Evolutionary conservation across 1,140 invertebrate genomes (phyloP).

Genomic region (Copidosoma floridanum): DNA sequence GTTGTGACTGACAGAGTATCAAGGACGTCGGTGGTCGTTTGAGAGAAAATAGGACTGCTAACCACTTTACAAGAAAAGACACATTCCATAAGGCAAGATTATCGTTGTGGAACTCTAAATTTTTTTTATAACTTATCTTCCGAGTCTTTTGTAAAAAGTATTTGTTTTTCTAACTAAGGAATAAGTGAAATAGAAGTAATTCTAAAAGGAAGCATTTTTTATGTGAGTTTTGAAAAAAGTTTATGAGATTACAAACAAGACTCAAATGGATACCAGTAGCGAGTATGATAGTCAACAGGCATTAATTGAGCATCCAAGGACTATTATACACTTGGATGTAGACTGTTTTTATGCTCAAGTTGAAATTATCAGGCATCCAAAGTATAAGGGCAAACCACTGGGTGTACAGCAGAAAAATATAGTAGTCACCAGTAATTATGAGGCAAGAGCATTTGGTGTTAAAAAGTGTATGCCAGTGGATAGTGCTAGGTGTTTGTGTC

Average conservation of each 20-base stretch:
- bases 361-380: constrained; percentile 70
- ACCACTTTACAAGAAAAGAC: constrained; percentile 16
- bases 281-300: constrained; percentile 40
- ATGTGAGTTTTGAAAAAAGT: constrained; percentile 20
- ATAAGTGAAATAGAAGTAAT: neutral
- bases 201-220: neutral
- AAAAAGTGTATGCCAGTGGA: constrained; percentile 71
- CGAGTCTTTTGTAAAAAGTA: constrained; percentile 2
- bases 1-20: constrained; percentile 4
- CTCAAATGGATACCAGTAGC: constrained; percentile 45
- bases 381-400: constrained; percentile 64
- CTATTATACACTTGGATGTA: constrained; percentile 74
- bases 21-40: constrained; percentile 13
- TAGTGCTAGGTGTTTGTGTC: constrained; percentile 68
- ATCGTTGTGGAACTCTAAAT: no score
- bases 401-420: constrained; percentile 79
- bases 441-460: constrained; percentile 69
- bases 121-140: no score
- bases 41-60: constrained; percentile 17
- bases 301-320: constrained; percentile 57
- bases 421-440: constrained; percentile 78
- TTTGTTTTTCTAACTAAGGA: neutral
- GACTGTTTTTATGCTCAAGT: constrained; percentile 84
- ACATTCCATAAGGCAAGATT: constrained; percentile 20
- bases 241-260: constrained; percentile 24